Base-by-base conservation (phyloP, 30 jellyfish, hydroid and myxozoan species). In the Haliclystus octoradiatus region DNA sequence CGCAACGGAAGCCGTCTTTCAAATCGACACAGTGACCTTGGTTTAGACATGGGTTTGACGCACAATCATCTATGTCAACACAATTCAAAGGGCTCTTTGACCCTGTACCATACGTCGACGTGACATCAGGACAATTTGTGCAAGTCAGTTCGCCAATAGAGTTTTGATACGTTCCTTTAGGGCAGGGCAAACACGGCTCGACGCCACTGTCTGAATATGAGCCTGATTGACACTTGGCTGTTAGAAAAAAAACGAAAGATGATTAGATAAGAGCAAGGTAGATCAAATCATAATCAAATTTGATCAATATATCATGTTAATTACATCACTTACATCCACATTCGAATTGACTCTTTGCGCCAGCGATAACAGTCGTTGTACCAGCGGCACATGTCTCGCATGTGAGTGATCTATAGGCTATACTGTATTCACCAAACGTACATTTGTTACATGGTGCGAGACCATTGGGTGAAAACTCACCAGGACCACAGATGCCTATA, bases 311-410 rank as follows among this genome's bases (percentile, higher is more conserved):
- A n/a, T n/a, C n/a, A n/a, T n/a, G n/a, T n/a, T n/a, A n/a, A n/a
- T n/a, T n/a, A n/a, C n/a, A n/a, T n/a, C n/a, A n/a, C 95, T 84
- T 76, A 87, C 97, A 77, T 74, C 97, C 97, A 76, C 97, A 87
- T 30, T 74, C 84, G 72, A 19, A 80, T 13, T 73, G 79, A 28
- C 94, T 79, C 34, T 57, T 81, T 9, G 94, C 83, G 2, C 94
- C 97, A 12, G 84, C 62, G 28, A 66, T 76, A n/a, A 87, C 78
- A 13, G 94, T 87, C 49, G 84, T 76, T 33, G 97, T 87, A 30
- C 94, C 94, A 34, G 83, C 52, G 0, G 97, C 94, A 49, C 97
- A 87, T 53, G 63, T 35, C 5, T 40, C 50, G 52, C 89, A 70
- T 2, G 94, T 34, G 65, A 60, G 63, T 24, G 74, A 68, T 26